Evolutionary conservation across 2,888 invertebrate genomes (phyloP).

Genomic region (Agrotis exclamationis): DNA sequence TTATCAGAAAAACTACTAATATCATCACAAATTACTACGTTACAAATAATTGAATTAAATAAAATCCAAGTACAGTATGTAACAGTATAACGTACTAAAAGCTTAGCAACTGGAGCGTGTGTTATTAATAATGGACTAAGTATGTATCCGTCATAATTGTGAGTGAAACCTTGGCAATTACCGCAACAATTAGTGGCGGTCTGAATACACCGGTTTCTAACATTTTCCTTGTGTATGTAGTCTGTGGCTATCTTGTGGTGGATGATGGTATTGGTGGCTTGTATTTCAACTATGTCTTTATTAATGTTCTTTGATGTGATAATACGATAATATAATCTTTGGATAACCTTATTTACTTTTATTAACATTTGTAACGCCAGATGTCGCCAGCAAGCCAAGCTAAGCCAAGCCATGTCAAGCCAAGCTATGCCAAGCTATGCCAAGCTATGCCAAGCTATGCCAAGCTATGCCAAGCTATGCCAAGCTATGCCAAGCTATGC

Average conservation of each 20-base stretch:
- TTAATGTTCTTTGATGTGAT: constrained; percentile 2
- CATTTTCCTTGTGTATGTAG: constrained; percentile 54
- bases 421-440: too few species aligned
- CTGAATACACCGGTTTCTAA: constrained; percentile 80
- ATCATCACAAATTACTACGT: constrained; percentile 51
- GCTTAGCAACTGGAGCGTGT: constrained; percentile 75
- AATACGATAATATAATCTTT: neutral
- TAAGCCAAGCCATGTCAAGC: too few species aligned
- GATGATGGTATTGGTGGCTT: constrained; percentile 29
- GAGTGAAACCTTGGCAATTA: constrained; percentile 89
- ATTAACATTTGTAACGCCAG: too few species aligned
- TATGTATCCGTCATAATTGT: constrained; percentile 88
- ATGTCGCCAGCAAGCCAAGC: too few species aligned
- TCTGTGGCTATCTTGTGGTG: constrained; percentile 35
- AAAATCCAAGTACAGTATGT: constrained; percentile 64
- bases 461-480: too few species aligned
- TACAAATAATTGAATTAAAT: constrained; percentile 58
- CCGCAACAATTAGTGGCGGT: constrained; percentile 87
- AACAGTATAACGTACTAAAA: constrained; percentile 68
- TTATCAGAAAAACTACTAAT: constrained; percentile 37
- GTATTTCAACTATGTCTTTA: constrained; percentile 7
- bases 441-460: too few species aligned
- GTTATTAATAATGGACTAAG: constrained; percentile 87
- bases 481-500: too few species aligned
- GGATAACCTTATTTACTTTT: neutral